Conservation (phyloP, 2,797 vertebrate species). For the Lacerta viridis region DNA sequence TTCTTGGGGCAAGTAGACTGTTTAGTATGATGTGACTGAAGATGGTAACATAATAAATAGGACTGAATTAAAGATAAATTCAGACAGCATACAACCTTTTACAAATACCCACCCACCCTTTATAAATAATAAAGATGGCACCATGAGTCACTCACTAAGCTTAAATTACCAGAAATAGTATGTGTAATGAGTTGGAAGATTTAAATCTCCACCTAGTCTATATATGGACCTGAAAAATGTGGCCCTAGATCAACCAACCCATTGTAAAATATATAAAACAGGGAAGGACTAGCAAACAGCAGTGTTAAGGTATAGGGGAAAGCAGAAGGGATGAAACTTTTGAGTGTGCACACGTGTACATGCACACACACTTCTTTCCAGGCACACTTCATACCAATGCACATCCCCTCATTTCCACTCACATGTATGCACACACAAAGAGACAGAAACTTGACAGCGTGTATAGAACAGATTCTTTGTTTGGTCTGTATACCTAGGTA, state of each 20-base stretch:
- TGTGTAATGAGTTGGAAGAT: neutral
- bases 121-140: conserved; percentile 19
- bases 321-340: accelerated
- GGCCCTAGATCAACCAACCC: conserved; percentile 8
- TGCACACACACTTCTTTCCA: neutral
- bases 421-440: neutral
- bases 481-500: neutral
- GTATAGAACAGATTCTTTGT: neutral
- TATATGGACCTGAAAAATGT: neutral
- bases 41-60: neutral
- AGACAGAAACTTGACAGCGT: neutral
- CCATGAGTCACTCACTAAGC: neutral
- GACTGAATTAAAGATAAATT: conserved; percentile 2
- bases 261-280: neutral
- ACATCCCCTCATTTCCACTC: neutral
- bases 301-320: neutral
- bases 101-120: neutral
- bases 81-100: conserved; percentile 4
- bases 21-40: neutral
- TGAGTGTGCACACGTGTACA: accelerated
- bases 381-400: neutral
- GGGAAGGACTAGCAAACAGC: accelerated
- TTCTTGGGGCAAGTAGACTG: neutral
- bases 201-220: neutral
- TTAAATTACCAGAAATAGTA: neutral